phyloP scores from a whole-genome alignment of 2,888 invertebrate genomes.

The Scaptodrosophila latifasciaeformis region DNA sequence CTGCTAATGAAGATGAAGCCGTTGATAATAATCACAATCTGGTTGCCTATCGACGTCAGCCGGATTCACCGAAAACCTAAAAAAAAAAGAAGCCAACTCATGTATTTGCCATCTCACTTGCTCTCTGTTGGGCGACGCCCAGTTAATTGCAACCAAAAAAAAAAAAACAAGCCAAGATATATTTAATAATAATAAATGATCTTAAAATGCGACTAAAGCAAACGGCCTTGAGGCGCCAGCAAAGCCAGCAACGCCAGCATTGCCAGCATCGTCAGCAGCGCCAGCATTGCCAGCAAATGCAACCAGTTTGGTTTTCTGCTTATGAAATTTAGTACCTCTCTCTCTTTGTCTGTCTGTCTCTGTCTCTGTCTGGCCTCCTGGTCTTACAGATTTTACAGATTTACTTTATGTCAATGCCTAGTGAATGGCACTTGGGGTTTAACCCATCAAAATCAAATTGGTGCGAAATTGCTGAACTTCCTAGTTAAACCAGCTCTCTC shows the following conservation, averaged over 20 bases:
- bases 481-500: too few species aligned
- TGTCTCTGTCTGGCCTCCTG: too few species aligned
- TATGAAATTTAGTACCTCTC: slow-evolving; percentile 57
- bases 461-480: slow-evolving; percentile 10
- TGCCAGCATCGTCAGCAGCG: slow-evolving; percentile 7
- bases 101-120: not conserved
- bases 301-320: slow-evolving; percentile 49
- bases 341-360: too few species aligned
- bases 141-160: slow-evolving; percentile 64
- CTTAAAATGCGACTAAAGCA: slow-evolving; percentile 38
- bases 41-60: too few species aligned
- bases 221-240: slow-evolving; percentile 61
- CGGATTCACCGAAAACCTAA: too few species aligned
- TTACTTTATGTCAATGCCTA: too few species aligned
- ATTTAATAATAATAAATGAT: slow-evolving; percentile 57
- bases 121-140: slow-evolving; percentile 35
- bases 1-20: slow-evolving; percentile 3
- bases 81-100: too few species aligned
- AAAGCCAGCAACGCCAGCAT: slow-evolving; percentile 15
- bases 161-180: too few species aligned
- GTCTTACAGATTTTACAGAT: too few species aligned
- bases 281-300: slow-evolving; percentile 21
- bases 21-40: too few species aligned
- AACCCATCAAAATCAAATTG: slow-evolving; percentile 9
- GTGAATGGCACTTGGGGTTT: slow-evolving; percentile 53